Base-by-base conservation (phyloP, 2,888 invertebrate genomes). In the Capitulum mitella region DNA sequence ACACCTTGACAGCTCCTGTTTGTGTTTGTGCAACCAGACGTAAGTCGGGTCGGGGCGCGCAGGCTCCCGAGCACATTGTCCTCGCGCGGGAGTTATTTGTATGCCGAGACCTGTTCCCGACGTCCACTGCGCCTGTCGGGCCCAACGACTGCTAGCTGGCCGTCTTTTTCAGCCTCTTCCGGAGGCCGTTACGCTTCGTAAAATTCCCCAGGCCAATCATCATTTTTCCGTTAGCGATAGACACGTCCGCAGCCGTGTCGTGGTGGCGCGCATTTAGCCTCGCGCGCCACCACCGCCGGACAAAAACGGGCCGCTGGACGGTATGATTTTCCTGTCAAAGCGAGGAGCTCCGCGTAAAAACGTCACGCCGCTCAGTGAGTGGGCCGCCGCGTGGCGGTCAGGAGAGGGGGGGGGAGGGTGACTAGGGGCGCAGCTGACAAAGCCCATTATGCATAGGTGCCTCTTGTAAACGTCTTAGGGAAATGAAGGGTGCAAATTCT, bases 291-390 rank as follows among this genome's bases (percentile, higher is more conserved):
- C 64, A 34, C 19, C 5, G 10, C 14, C 5, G 19, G 34, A 34
- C 34, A 64, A 64, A 64, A 64, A 64, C 64, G 5, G 12, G 34
- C 64, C 16, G 64, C 19, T 29, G 16, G 6, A 19, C 32, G 34
- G 16, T 32, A 64, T 64, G 16, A 64, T 64, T 64, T 64, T 64
- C 64, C 64, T 64, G 64, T 64, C 64, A 64, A 34, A 64, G 64
- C 64, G 64, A 64, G 64, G 19, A 19, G 64, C 19, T 10, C 29
- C 64, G 16, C 16, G 64, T 64, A 64, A 64, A 64, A 64, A 64
- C 19, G 19, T 1, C 14, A 16, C 32, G 12, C 64, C 34, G 14
- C 34, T 34, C 16, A 64, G 64, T 22, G 58, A 12, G 58, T 29
- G 58, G 29, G n/a, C 29, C 10, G 29, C 12, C n/a, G n/a, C 10